phyloP scores from a whole-genome alignment of 2,797 vertebrate species.

The Sebastes iracundus region DNA sequence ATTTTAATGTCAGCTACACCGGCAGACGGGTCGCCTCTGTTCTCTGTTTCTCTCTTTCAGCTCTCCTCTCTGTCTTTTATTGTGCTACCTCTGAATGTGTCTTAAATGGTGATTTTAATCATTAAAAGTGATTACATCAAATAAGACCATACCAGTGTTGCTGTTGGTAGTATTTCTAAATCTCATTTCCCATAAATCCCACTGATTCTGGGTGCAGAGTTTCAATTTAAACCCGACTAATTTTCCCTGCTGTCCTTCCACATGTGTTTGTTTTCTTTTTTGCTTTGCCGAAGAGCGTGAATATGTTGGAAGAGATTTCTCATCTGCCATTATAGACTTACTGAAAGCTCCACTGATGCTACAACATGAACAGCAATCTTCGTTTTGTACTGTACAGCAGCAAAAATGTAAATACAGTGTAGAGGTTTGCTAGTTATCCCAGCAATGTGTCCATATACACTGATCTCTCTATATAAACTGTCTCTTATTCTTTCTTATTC shows the following conservation, averaged over 20 bases:
- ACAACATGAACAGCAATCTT: neutral
- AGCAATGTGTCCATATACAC: neutral
- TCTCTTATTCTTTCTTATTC: neutral
- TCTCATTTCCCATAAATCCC: neutral
- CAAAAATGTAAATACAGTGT: neutral
- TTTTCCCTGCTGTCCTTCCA: neutral
- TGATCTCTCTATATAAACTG: neutral
- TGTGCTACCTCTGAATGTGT: neutral
- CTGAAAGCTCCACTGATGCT: conserved; percentile 1
- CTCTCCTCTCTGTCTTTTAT: neutral
- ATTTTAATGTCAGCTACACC: conserved; percentile 45
- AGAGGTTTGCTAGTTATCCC: neutral
- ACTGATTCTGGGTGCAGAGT: neutral
- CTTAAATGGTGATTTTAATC: neutral
- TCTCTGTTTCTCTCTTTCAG: neutral
- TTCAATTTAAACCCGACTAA: neutral
- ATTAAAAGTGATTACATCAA: neutral
- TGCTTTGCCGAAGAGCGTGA: neutral
- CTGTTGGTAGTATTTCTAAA: neutral
- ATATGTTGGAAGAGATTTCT: conserved; percentile 3
- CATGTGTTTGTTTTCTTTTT: conserved; percentile 16
- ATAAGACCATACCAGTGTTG: neutral
- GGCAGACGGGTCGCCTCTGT: neutral
- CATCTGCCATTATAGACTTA: conserved; percentile 8
- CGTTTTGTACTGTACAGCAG: neutral